phyloP scores from a whole-genome alignment of 1,140 invertebrate genomes.

The Musca domestica region DNA sequence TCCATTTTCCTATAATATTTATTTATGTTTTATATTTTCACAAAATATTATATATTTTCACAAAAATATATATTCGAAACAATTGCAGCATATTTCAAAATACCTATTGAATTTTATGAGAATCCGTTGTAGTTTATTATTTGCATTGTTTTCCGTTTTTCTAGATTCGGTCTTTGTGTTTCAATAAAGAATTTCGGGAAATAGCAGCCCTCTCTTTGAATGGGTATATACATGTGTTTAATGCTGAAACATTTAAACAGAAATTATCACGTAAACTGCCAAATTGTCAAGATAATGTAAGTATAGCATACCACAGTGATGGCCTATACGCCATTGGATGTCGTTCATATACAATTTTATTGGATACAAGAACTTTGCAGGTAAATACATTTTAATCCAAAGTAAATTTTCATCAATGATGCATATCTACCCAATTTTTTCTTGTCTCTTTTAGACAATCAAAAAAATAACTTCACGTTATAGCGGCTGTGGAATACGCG shows the following conservation, averaged over 20 bases:
- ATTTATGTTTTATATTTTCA: no score
- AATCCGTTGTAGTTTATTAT: no score
- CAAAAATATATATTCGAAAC: no score
- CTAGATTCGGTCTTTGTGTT: constrained; percentile 82
- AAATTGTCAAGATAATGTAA: constrained; percentile 89
- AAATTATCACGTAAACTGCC: constrained; percentile 83
- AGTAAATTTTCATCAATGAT: no score
- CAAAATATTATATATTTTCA: no score
- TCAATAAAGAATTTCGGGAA: constrained; percentile 82
- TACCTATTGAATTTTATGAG: no score
- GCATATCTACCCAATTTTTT: no score
- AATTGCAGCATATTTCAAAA: no score
- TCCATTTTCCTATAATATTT: no score
- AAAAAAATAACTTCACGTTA: constrained; percentile 72
- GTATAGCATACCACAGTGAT: constrained; percentile 78
- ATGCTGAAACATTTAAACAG: constrained; percentile 80
- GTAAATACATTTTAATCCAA: constrained; percentile 43
- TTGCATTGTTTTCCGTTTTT: no score
- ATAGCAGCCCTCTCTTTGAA: constrained; percentile 90
- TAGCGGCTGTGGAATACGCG: constrained; percentile 83
- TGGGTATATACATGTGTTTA: constrained; percentile 91
- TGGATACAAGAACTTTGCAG: constrained; percentile 85
- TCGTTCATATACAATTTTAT: constrained; percentile 84
- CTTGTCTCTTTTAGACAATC: constrained; percentile 52
- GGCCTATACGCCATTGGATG: constrained; percentile 90